These are phyloP conservation scores for Anhinga anhinga DNA, from an alignment of 2,113 vertebrate genomes.

Conservation along the genomic window DNA sequence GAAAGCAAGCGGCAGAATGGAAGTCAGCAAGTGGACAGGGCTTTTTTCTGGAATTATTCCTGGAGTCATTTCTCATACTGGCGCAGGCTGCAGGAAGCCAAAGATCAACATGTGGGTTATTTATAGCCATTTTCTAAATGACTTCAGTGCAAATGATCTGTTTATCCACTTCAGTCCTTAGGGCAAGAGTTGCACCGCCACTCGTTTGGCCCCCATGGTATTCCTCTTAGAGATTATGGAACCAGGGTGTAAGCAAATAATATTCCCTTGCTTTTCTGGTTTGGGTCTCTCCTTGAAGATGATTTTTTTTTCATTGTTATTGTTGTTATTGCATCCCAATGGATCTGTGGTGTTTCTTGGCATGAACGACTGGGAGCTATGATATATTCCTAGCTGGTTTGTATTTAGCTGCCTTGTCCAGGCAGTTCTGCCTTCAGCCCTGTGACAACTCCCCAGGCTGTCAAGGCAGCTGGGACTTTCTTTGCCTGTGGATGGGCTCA, in stretches of 20 bases:
- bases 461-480: background rate
- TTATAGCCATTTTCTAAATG: constrained; percentile 36
- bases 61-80: constrained; percentile 41
- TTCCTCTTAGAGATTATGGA: background rate
- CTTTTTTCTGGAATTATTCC: constrained; percentile 56
- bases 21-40: constrained; percentile 57
- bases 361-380: background rate
- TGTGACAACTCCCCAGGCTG: background rate
- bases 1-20: constrained; percentile 30
- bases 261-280: background rate
- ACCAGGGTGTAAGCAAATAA: background rate
- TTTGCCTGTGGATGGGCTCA: background rate
- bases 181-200: background rate
- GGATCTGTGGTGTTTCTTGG: background rate
- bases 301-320: background rate
- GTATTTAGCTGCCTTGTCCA: background rate
- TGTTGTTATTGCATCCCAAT: background rate
- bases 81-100: constrained; percentile 10
- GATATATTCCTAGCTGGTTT: background rate
- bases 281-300: background rate
- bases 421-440: background rate
- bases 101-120: constrained; percentile 38
- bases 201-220: background rate
- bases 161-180: constrained; percentile 34
- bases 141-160: constrained; percentile 28